A percentile compares a stretch with the other conserved stretches of the same genome.
These are phyloP conservation scores for Phylloscopus trochiloides DNA, from an alignment of 2,113 vertebrate species.

Conservation along the genomic window DNA sequence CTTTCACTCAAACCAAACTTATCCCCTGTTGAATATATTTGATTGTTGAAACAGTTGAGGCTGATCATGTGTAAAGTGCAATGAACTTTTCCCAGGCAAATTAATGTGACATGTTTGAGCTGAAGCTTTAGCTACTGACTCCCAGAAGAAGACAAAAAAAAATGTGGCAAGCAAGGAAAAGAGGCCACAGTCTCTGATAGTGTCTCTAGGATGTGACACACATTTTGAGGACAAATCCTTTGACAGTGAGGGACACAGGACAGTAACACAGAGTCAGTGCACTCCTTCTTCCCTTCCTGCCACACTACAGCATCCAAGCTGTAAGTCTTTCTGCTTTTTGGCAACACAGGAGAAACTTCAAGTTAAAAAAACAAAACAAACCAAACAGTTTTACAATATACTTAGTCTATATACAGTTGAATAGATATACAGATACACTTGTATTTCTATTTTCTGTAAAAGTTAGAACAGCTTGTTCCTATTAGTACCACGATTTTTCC, in stretches of 20 bases:
- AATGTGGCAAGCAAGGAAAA: not conserved
- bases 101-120: not conserved
- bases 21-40: not conserved
- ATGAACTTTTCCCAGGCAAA: not conserved
- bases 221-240: not conserved
- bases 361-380: not conserved
- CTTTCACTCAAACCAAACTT: not conserved
- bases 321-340: not conserved
- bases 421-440: not conserved
- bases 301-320: not conserved
- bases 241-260: not conserved
- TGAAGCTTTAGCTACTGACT: not conserved
- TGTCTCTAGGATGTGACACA: not conserved
- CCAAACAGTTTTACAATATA: not conserved
- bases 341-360: not conserved
- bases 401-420: not conserved
- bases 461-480: not conserved
- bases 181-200: not conserved
- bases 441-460: not conserved
- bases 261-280: accelerated
- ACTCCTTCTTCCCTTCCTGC: not conserved
- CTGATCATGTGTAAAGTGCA: not conserved
- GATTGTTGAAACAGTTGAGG: not conserved
- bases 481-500: not conserved
- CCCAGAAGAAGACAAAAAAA: not conserved